Base-by-base conservation (phyloP, 2,888 invertebrate genomes). In the Caradrina clavipalpis region DNA sequence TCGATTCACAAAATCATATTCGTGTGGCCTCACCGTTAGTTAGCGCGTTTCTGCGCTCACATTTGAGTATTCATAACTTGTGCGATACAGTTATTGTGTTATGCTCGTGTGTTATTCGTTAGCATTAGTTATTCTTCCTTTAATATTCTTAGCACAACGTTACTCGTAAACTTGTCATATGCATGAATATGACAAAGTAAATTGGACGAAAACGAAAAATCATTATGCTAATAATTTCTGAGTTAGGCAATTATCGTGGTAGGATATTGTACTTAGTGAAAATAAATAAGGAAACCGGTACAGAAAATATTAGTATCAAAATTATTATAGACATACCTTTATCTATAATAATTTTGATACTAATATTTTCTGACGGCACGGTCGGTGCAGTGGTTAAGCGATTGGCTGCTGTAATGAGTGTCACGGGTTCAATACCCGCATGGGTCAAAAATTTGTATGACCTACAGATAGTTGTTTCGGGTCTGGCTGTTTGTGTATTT, bases 51-150 rank as follows among this genome's bases (percentile, higher is more conserved):
- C 53, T 58, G 31, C 60, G 56, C 61, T 76, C 49, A 47, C 17
- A 55, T 39, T 57, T 53, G 71, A 51, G 39, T 63, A 77, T 77
- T 75, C 55, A 71, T 71, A 77, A 70, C 57, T 59, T n/a, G 51
- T 70, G 49, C 21, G 42, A 39, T 22, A 60, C 50, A 21, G 47
- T 56, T 56, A 77, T 71, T 56, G 53, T 65, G 51, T 76, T 57
- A 17, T 51, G 19, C 21, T 71, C 73, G 64, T 78, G 75, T 49
- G 53, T 21, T 17, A 54, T 57, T 50, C 22, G 53, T 78, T 75
- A 76, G 73, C 45, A 39, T n/a, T 15, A 42, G n/a, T n/a, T 42
- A 51, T 76, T 59, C 39, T 51, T 19, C 0, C 45, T 45, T 45
- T 45, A 15, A 45, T 45, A 47, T 51, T 69, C 2, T 17, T 26